A percentile compares a stretch with the other conserved stretches of the same genome.
phyloP scores from a whole-genome alignment of 2,888 invertebrate genomes.

The Caenorhabditis angaria region DNA sequence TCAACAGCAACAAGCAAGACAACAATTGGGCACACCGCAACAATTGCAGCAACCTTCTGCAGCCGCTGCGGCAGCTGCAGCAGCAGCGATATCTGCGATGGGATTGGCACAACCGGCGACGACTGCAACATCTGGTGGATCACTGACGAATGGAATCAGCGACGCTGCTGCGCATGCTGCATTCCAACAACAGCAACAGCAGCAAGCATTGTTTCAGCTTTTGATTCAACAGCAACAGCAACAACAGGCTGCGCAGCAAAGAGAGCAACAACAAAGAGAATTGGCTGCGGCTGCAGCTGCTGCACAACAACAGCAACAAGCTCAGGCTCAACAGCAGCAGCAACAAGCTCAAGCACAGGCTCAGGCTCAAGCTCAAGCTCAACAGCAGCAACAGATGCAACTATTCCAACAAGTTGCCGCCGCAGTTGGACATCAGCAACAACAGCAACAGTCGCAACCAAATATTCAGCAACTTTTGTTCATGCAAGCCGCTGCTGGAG shows the following conservation, averaged over 20 bases:
- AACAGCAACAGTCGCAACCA: neutral
- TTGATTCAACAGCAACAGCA: constrained; percentile 18
- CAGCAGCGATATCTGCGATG: neutral
- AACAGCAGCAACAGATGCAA: constrained; percentile 13
- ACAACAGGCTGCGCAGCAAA: constrained; percentile 1
- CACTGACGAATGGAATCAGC: constrained; percentile 33
- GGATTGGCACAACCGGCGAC: neutral
- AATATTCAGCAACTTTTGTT: constrained; percentile 1
- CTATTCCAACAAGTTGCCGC: constrained; percentile 18
- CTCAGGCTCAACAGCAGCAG: neutral
- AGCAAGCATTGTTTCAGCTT: constrained; percentile 8
- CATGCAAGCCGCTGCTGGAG: neutral
- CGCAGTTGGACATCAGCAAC: neutral
- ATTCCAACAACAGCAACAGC: constrained; percentile 26
- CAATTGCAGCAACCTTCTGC: constrained; percentile 8
- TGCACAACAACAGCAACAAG: neutral
- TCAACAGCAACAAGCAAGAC: constrained; percentile 11
- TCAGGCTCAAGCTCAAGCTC: constrained; percentile 19
- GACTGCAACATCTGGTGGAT: constrained; percentile 14
- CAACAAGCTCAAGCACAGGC: constrained; percentile 15
- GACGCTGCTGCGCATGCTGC: constrained; percentile 28
- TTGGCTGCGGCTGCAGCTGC: constrained; percentile 7
- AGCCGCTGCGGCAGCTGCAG: neutral
- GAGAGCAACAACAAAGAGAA: constrained; percentile 15
- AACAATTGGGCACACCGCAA: constrained; percentile 4